Evolutionary conservation across 2,888 invertebrate species (phyloP), one percentile per base, ranked within the genome.

Genomic region (Drosophila diplacantha): DNA sequence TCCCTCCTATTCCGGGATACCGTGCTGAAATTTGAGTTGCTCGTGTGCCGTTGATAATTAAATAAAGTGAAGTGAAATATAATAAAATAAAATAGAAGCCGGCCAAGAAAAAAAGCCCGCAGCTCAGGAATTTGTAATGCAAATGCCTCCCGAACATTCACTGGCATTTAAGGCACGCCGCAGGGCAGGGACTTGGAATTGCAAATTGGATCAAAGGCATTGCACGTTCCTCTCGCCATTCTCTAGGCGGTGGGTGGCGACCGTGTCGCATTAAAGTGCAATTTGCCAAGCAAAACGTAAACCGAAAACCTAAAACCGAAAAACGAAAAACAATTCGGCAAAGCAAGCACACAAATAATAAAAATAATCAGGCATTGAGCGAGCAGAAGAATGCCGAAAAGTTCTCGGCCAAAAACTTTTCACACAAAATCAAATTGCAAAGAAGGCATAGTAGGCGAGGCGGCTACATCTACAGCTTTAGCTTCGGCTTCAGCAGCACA

Each of bases 191-290:
- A 66, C 55, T 63, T 75, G 64, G 66, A 63, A 65, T 79, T 73
- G 69, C 71, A 79, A 81, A 77, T 72, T 69, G 63, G 65, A 76
- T 77, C 76, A 77, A 81, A 82, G 77, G 51, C 61, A 71, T 69
- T 74, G 77, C 66, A 74, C 74, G 72, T 71, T 64, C 18, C 53
- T 49, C 57, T 26, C 46, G 44, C 50, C 76, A 57, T 56, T 43
- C 32, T 39, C 55, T 66, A 64, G 68, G 39, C 29, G 44, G 18
- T 16, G n/a, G 24, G n/a, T n/a, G 16, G 16, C 43, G 12, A 7
- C 44, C 44, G 44, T 46, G 44, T 46, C 44, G 44, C 63, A 68
- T 74, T 61, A 60, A 74, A 76, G 60, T 71, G 73, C 73, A 71
- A 71, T 76, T 75, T 58, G 43, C 64, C 56, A 50, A 38, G 61